These are phyloP conservation scores for Thumatha senex DNA, from an alignment of 2,888 invertebrate genomes.

Conservation along the genomic window DNA sequence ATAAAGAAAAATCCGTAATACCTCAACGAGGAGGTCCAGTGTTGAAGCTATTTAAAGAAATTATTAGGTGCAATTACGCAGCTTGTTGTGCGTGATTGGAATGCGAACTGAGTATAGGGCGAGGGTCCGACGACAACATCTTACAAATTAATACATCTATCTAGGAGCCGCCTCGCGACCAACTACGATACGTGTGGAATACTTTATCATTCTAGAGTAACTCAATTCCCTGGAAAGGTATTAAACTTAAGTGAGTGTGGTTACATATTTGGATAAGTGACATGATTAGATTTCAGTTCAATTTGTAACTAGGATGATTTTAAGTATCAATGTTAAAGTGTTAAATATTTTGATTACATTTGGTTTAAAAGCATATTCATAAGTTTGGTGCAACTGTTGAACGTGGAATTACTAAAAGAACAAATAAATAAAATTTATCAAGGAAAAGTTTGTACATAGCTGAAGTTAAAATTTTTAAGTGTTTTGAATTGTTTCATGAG, in stretches of 20 bases:
- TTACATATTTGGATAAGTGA: conserved; percentile 13
- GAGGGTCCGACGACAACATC: conserved; percentile 81
- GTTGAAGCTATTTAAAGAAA: conserved; percentile 76
- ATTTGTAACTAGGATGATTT: background rate
- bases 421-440: no score
- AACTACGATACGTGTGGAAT: conserved; percentile 74
- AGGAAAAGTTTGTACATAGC: no score
- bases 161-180: conserved; percentile 63
- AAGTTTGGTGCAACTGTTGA: no score
- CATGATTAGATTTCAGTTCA: conserved; percentile 19
- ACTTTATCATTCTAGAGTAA: conserved; percentile 67
- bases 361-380: no score
- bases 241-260: conserved; percentile 52
- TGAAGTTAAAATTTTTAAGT: no score
- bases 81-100: conserved; percentile 83
- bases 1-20: background rate
- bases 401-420: no score
- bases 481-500: no score
- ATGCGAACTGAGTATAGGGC: conserved; percentile 57
- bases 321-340: background rate
- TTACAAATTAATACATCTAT: conserved; percentile 83
- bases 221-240: conserved; percentile 50
- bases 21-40: conserved; percentile 26
- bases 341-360: no score
- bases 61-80: conserved; percentile 82